A percentile compares a stretch with the other conserved stretches of the same genome.
These are phyloP conservation scores for Monarcha castaneiventris DNA, from an alignment of 2,113 vertebrate species.

Conservation along the genomic window DNA sequence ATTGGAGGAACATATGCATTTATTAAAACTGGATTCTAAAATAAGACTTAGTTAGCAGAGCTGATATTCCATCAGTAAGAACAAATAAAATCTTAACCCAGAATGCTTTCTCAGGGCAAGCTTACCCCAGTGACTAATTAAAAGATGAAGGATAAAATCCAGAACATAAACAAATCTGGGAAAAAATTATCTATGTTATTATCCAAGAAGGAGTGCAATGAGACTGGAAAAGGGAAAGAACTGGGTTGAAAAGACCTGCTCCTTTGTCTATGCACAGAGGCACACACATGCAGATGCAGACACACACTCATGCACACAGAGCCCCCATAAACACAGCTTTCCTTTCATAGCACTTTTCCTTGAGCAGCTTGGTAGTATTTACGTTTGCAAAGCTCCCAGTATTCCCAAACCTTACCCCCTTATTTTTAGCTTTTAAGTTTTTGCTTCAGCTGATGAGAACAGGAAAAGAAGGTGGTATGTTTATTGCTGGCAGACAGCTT, in stretches of 20 bases:
- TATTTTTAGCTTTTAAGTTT: conserved; percentile 12
- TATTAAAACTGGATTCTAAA: background rate
- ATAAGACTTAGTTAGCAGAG: background rate
- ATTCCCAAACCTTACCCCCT: background rate
- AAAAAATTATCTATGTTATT: background rate
- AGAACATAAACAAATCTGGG: background rate
- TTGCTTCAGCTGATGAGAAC: conserved; percentile 5
- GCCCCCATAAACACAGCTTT: background rate
- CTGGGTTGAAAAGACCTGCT: background rate
- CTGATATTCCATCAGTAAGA: background rate
- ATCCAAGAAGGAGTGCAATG: background rate
- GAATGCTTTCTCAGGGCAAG: background rate
- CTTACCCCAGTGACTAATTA: background rate
- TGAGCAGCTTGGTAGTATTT: background rate
- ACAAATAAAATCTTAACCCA: background rate
- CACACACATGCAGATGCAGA: too few relatives aligned
- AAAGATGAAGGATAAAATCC: background rate
- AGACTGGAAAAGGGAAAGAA: background rate
- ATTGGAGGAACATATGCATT: background rate
- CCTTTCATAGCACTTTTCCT: background rate
- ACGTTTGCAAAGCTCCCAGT: background rate
- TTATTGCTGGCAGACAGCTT: conserved; percentile 18
- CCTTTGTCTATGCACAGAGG: fast-evolving
- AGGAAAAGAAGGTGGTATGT: background rate
- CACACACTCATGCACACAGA: fast-evolving